phyloP scores from a whole-genome alignment of 2,888 invertebrate species.

The Vesta saturnalis region DNA sequence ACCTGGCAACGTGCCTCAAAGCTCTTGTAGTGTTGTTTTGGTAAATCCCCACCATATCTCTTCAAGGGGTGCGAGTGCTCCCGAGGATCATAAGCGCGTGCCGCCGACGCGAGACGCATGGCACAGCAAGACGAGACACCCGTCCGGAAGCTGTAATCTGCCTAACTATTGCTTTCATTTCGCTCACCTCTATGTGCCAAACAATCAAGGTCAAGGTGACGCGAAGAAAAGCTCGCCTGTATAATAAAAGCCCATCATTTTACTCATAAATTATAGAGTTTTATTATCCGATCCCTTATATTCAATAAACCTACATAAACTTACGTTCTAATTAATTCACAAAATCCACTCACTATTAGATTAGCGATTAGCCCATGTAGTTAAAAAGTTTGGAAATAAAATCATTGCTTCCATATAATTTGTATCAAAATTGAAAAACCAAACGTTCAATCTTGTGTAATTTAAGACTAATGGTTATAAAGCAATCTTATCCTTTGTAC shows the following conservation, averaged over 20 bases:
- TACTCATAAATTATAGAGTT: slow-evolving; percentile 5
- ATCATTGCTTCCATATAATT: no score
- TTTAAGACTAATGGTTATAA: no score
- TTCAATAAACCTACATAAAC: neutral
- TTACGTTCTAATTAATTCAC: neutral
- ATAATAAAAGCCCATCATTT: neutral
- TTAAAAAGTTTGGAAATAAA: no score
- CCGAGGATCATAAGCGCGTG: slow-evolving; percentile 61
- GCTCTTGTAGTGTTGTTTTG: slow-evolving; percentile 56
- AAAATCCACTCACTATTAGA: no score
- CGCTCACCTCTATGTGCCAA: slow-evolving; percentile 66
- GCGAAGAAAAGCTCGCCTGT: slow-evolving; percentile 16
- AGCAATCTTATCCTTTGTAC: no score
- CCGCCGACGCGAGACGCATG: slow-evolving; percentile 61
- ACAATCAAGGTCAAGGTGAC: slow-evolving; percentile 34
- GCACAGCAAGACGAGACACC: slow-evolving; percentile 49
- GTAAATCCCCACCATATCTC: slow-evolving; percentile 51
- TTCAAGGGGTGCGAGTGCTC: slow-evolving; percentile 54
- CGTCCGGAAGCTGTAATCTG: slow-evolving; percentile 37
- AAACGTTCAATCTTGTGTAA: no score
- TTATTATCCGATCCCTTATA: neutral
- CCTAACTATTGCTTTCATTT: slow-evolving; percentile 38
- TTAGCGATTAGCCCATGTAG: no score
- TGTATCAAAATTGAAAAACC: no score
- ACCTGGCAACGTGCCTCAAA: slow-evolving; percentile 60